phyloP scores from a whole-genome alignment of 2,888 invertebrate species.

The Hydrotaea cyrtoneurina region DNA sequence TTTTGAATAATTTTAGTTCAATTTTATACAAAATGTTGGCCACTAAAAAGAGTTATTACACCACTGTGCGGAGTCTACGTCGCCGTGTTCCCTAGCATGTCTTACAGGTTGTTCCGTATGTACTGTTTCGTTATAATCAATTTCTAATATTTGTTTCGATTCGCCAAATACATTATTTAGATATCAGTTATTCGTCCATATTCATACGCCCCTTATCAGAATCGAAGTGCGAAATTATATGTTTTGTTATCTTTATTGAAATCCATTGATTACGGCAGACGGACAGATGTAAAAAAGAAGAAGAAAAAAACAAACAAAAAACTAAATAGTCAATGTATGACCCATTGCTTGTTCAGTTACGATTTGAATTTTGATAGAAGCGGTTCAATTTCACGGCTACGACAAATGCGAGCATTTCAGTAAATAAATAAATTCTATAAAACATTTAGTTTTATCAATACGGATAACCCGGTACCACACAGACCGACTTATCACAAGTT shows the following conservation, averaged over 20 bases:
- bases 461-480: not conserved
- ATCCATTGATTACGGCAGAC: not conserved
- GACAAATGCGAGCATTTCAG: not conserved
- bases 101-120: not conserved
- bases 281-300: not conserved
- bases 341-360: not conserved
- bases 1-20: no score
- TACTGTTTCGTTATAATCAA: not conserved
- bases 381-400: not conserved
- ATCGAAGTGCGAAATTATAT: conserved; percentile 6
- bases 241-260: conserved; percentile 6
- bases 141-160: not conserved
- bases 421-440: not conserved
- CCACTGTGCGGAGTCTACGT: no score
- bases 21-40: no score
- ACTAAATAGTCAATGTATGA: not conserved
- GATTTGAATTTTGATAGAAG: not conserved
- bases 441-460: not conserved
- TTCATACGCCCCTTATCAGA: not conserved
- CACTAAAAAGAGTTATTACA: no score
- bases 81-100: no score
- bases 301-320: not conserved
- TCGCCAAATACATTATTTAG: not conserved
- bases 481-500: not conserved
- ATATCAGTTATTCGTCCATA: no score